A percentile compares a stretch with the other conserved stretches of the same genome.
Conservation (phyloP, 2,888 invertebrate species). For the Fissipunctia ypsillon region DNA sequence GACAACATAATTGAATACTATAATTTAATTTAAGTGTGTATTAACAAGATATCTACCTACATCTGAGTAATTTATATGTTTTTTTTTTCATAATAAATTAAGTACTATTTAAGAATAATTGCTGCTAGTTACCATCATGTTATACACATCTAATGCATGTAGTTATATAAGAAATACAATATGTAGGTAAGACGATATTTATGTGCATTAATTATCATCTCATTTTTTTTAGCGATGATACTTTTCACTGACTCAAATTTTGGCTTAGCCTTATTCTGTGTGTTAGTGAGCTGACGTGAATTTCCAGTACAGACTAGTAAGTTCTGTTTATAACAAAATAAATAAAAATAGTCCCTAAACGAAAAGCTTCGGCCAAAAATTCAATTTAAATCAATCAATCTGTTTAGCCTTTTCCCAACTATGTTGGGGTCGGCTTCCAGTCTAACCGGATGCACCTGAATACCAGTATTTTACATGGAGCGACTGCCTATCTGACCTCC, state of each 20-base stretch:
- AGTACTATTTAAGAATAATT: neutral
- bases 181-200: neutral
- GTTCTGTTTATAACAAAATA: neutral
- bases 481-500: no score
- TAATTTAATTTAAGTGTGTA: constrained; percentile 34
- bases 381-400: neutral
- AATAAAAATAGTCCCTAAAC: neutral
- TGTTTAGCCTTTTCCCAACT: no score
- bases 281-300: neutral
- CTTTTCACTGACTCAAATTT: neutral
- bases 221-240: neutral
- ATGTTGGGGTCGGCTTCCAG: no score
- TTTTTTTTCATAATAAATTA: neutral
- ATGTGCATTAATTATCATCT: neutral
- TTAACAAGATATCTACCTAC: constrained; percentile 14
- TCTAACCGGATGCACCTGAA: no score
- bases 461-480: no score
- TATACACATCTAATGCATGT: neutral
- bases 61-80: neutral
- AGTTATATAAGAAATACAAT: constrained; percentile 15
- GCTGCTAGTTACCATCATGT: neutral
- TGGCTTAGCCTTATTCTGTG: neutral
- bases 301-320: neutral
- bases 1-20: constrained; percentile 28
- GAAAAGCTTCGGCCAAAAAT: neutral